Evolutionary conservation across 2,797 vertebrate species (phyloP), one percentile per base, ranked within the genome.

Genomic region (Sebastes miniatus): DNA sequence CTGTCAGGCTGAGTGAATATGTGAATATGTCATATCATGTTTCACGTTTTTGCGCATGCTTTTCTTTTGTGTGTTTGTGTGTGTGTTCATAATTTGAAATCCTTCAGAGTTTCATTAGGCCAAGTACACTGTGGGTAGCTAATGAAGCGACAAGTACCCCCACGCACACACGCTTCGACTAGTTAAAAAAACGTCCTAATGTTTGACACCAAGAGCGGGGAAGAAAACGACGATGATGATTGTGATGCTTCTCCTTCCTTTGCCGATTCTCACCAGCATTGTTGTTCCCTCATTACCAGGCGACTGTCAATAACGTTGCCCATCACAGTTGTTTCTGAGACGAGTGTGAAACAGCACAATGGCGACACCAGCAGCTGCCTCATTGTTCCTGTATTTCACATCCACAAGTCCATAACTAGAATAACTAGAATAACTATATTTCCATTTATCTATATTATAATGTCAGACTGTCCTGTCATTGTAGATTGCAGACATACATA

Each of bases 111-210:
- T 86, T 77, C 7, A 73, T 85, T 57, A 64, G 66, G 24, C 54
- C 56, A 56, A 76, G 7, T 77, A 73, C 57, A 74, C 69, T 43
- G 59, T 69, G 11, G 66, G 80, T 47, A 57, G 20, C 67, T 73
- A 81, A 83, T 82, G 69, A 84, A 86, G 73, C 13, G 32, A 32
- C 20, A 77, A 62, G 16, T 36, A 24, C n/a, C 32, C n/a, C 31
- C 29, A 24, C 47, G 4, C 71, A 32, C 52, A 3, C 76, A 65
- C 32, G 22, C 1, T 1, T 62, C 32, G 8, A 47, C 66, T 69
- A 61, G 36, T 75, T 12, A 43, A 73, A 52, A 71, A 24, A 52
- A 52, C 20, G 2, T 27, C 8, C 4, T 67, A 36, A 27, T 71
- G 64, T 67, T 71, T 87, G 63, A 81, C 68, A 73, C 73, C 14